Conservation (phyloP, 2,113 vertebrate species). For the Charina bottae region DNA sequence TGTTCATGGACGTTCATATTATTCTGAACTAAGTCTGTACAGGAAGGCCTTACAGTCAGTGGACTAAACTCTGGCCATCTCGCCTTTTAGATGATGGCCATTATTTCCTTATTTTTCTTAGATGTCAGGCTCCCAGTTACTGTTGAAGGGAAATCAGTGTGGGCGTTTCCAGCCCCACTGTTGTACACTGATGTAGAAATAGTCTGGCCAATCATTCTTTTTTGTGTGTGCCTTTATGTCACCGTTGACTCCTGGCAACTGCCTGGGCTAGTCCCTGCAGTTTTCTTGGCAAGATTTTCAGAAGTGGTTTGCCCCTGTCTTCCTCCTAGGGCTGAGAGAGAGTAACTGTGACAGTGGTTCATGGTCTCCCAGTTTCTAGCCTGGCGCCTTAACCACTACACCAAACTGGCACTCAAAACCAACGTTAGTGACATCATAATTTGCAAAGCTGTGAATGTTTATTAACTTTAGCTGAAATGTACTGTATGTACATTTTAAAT, state of each 20-base stretch:
- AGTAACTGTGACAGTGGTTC: not conserved
- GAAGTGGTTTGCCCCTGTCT: not conserved
- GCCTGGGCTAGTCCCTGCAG: too few relatives aligned
- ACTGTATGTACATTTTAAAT: constrained; percentile 5
- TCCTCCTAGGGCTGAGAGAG: not conserved
- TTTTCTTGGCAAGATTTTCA: too few relatives aligned
- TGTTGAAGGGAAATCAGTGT: not conserved
- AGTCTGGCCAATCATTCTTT: not conserved
- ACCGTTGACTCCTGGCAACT: not conserved
- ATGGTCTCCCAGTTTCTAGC: not conserved
- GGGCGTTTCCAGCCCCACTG: not conserved
- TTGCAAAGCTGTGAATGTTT: not conserved
- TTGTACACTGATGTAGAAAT: too few relatives aligned
- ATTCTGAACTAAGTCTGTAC: not conserved
- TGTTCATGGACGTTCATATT: not conserved
- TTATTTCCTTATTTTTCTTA: too few relatives aligned
- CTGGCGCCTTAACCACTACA: not conserved
- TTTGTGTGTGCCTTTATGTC: too few relatives aligned
- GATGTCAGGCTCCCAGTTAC: not conserved
- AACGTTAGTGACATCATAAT: not conserved
- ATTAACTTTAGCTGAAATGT: constrained; percentile 3
- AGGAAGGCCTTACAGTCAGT: not conserved
- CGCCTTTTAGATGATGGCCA: not conserved
- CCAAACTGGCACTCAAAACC: not conserved
- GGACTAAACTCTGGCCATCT: not conserved